These are phyloP conservation scores for Phalacrocorax aristotelis DNA, from an alignment of 2,113 vertebrate genomes.

Conservation along the genomic window DNA sequence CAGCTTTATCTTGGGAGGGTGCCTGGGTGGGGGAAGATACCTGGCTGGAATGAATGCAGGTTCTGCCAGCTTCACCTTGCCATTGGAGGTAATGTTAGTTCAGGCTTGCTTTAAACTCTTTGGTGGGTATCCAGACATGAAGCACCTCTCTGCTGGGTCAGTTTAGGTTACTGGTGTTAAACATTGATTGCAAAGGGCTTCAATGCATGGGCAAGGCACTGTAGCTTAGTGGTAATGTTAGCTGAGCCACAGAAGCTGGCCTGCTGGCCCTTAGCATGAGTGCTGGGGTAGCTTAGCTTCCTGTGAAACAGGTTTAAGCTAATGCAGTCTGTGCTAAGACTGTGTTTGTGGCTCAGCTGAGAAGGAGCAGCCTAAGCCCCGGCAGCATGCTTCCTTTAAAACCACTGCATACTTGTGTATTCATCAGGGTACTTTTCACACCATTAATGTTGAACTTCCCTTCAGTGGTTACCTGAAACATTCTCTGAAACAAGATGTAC, in stretches of 20 bases:
- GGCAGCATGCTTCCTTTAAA: not conserved
- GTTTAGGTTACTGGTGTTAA: not conserved
- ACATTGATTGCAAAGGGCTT: not conserved
- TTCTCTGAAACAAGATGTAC: not conserved
- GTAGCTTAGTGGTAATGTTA: not conserved
- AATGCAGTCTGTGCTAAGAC: not conserved
- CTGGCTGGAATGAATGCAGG: not conserved
- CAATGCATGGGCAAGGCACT: not conserved
- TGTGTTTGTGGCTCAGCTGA: not conserved
- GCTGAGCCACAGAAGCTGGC: not conserved
- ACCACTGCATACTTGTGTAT: rapidly evolving
- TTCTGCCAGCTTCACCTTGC: not conserved
- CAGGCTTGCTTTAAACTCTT: not conserved
- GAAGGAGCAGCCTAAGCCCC: not conserved
- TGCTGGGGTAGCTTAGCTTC: not conserved
- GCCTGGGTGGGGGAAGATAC: not conserved
- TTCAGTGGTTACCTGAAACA: not conserved
- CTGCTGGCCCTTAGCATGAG: not conserved
- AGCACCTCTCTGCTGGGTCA: not conserved
- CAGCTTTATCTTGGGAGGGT: not conserved
- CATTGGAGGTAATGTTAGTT: not conserved
- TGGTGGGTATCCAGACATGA: not conserved
- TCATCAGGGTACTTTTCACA: not conserved
- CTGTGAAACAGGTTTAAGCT: not conserved
- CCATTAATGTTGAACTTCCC: not conserved